phyloP scores from a whole-genome alignment of 2,113 vertebrate genomes.

The Sphyrna mokarran region DNA sequence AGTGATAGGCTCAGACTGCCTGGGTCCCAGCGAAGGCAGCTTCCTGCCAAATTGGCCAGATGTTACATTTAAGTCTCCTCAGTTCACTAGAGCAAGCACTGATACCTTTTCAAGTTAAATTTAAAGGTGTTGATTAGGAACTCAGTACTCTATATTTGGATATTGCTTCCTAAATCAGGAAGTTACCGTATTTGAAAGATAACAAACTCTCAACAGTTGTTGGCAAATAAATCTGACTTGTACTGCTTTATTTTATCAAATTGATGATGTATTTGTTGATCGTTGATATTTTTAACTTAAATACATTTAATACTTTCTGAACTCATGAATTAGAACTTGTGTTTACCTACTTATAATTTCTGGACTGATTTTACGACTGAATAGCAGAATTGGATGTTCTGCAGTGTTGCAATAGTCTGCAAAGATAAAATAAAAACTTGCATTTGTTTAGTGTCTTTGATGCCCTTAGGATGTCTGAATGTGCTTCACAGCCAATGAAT shows the following conservation, averaged over 20 bases:
- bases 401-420: too few species aligned
- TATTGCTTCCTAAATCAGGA: neutral
- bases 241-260: neutral
- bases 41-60: neutral
- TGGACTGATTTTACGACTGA: neutral
- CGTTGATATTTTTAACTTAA: neutral
- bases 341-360: neutral
- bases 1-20: neutral
- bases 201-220: neutral
- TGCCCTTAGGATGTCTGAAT: too few species aligned
- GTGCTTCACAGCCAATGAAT: neutral
- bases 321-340: neutral
- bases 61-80: neutral
- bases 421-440: too few species aligned
- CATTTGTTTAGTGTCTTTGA: too few species aligned
- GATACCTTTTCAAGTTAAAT: neutral
- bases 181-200: neutral
- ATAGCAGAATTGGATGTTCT: neutral
- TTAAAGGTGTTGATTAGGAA: neutral
- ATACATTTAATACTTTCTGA: neutral
- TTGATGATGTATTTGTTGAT: neutral
- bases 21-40: neutral
- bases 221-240: neutral
- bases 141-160: neutral
- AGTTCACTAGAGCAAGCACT: neutral